These are phyloP conservation scores for Protophormia terraenovae DNA, from an alignment of 2,888 invertebrate genomes.

Conservation along the genomic window DNA sequence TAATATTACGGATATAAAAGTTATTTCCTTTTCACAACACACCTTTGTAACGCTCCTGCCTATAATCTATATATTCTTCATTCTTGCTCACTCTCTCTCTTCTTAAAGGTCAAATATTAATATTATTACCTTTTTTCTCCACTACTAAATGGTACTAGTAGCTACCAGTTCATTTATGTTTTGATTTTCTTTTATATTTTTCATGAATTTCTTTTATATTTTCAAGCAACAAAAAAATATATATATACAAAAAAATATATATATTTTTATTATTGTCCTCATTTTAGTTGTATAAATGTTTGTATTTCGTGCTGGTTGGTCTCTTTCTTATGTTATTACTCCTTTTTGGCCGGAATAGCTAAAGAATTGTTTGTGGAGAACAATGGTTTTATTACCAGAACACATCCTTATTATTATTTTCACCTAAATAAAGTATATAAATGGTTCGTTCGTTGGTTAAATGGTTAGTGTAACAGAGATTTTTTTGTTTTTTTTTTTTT, in stretches of 20 bases:
- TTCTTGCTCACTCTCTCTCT: background rate
- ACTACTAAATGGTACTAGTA: background rate
- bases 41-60: background rate
- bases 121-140: background rate
- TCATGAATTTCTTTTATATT: conserved; percentile 18
- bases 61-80: background rate
- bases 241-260: conserved; percentile 11
- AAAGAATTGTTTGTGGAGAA: conserved; percentile 10
- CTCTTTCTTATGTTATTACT: background rate
- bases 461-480: background rate
- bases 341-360: background rate
- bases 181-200: background rate
- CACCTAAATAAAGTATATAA: conserved; percentile 26
- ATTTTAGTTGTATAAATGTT: conserved; percentile 22
- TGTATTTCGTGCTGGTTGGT: conserved; percentile 20
- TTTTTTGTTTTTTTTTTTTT: too few species aligned
- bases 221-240: background rate
- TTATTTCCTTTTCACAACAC: background rate
- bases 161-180: conserved; percentile 30
- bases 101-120: conserved; percentile 18
- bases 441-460: background rate
- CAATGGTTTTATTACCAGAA: conserved; percentile 53
- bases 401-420: conserved; percentile 53
- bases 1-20: too few species aligned
- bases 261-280: background rate